phyloP scores from a whole-genome alignment of 2,113 vertebrate species.

The Podarcis cretensis region DNA sequence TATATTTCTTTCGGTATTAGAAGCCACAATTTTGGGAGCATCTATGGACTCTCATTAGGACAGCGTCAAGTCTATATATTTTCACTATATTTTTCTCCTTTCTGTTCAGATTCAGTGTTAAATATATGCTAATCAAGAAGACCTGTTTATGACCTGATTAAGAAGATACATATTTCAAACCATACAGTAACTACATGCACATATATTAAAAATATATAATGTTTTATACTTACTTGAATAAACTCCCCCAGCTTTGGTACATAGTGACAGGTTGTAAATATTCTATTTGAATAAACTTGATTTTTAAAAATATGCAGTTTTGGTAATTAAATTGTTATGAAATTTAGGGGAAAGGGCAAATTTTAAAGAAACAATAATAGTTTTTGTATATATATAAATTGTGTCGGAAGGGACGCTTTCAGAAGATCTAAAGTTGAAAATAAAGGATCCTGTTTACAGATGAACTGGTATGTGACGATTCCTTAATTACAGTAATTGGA shows the following conservation, averaged over 20 bases:
- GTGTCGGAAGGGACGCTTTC: background rate
- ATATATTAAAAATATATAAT: no score
- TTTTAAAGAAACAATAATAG: background rate
- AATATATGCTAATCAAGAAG: background rate
- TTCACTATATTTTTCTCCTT: background rate
- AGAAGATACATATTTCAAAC: background rate
- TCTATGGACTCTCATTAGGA: background rate
- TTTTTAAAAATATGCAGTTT: background rate
- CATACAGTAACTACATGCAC: no score
- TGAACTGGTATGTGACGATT: constrained; percentile 67
- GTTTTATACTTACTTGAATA: no score
- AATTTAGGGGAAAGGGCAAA: constrained; percentile 19
- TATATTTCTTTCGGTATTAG: background rate
- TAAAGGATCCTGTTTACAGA: constrained; percentile 60
- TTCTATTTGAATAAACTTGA: background rate
- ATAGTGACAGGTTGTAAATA: constrained; percentile 3
- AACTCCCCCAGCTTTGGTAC: background rate
- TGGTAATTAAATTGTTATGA: background rate
- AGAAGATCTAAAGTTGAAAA: constrained; percentile 44
- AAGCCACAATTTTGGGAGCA: no score
- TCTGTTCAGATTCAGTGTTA: background rate
- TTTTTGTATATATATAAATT: background rate
- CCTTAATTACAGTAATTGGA: constrained; percentile 70
- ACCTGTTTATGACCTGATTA: background rate
- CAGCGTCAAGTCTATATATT: background rate